These are phyloP conservation scores for Oreochromis mossambicus DNA, from an alignment of 2,797 vertebrate species.

Conservation along the genomic window DNA sequence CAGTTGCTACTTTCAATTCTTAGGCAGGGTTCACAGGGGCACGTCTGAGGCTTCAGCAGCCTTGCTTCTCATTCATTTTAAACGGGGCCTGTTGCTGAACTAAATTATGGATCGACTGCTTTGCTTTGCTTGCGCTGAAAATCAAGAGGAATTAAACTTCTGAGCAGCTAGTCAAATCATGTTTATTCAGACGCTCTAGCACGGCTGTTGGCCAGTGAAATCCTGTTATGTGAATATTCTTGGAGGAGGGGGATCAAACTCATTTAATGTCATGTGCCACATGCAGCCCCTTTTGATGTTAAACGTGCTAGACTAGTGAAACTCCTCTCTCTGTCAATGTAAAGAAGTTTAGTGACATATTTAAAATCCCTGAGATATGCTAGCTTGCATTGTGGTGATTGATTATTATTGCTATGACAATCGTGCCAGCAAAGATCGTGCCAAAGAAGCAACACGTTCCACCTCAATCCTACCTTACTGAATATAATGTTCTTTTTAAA, in stretches of 20 bases:
- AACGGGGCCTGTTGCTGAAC: not conserved
- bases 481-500: not conserved
- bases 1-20: not conserved
- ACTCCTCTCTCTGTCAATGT: not conserved
- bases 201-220: not conserved
- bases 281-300: not conserved
- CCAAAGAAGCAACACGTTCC: not conserved
- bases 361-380: not conserved
- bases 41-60: not conserved
- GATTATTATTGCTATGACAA: not conserved
- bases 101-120: not conserved
- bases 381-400: not conserved
- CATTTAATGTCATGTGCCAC: not conserved
- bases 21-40: not conserved
- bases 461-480: not conserved
- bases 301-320: not conserved
- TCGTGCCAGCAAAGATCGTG: not conserved
- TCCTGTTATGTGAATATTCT: not conserved
- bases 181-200: not conserved
- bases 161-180: not conserved
- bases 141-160: not conserved
- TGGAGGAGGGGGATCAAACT: not conserved
- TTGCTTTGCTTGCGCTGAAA: not conserved
- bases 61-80: not conserved
- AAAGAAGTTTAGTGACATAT: not conserved